Conservation (phyloP, 2,113 vertebrate genomes). For the Epinephelus cyanopodus region DNA sequence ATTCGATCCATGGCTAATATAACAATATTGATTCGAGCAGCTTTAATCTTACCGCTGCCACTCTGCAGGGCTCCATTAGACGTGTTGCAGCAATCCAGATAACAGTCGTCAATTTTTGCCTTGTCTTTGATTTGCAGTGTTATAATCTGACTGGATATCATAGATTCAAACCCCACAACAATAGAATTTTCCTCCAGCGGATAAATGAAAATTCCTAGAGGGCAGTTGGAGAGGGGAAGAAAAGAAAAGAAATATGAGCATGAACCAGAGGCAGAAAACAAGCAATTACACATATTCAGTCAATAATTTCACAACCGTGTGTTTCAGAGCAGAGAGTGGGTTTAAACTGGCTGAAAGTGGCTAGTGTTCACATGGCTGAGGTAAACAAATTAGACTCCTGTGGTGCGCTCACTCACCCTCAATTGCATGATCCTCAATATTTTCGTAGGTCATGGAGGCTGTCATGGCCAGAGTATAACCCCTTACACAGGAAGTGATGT, state of each 20-base stretch:
- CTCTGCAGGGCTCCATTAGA: conserved; percentile 71
- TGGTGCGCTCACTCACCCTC: conserved; percentile 85
- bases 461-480: conserved; percentile 95
- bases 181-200: conserved; percentile 91
- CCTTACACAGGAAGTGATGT: conserved; percentile 93
- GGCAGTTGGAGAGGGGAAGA: background rate
- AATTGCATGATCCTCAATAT: conserved; percentile 90
- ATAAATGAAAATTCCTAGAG: conserved; percentile 93
- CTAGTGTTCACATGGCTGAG: background rate
- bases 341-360: background rate
- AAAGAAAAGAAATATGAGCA: background rate
- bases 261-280: conserved; percentile 11
- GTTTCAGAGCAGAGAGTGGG: background rate
- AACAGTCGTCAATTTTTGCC: conserved; percentile 88
- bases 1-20: conserved; percentile 1
- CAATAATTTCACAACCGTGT: conserved; percentile 17
- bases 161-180: conserved; percentile 93
- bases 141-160: conserved; percentile 87
- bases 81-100: conserved; percentile 77
- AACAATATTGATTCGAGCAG: conserved; percentile 16
- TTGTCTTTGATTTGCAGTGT: conserved; percentile 97
- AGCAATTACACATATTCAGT: background rate
- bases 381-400: conserved; percentile 13
- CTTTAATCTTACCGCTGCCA: conserved; percentile 83
- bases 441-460: conserved; percentile 93